Evolutionary conservation across 2,113 vertebrate genomes (phyloP).

Genomic region (Megaleporinus macrocephalus): DNA sequence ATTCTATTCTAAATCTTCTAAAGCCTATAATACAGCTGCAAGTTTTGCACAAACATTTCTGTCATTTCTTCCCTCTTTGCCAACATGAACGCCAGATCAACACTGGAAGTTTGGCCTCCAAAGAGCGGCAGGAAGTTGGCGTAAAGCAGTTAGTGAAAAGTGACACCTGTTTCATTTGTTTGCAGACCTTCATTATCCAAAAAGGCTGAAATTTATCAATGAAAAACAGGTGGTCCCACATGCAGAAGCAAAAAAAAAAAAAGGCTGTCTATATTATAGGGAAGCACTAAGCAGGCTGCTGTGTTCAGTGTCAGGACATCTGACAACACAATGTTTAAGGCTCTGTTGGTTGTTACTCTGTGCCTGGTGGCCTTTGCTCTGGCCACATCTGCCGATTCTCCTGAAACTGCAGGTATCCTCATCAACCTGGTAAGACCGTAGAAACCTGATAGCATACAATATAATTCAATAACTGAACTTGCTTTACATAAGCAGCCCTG

Average conservation of each 20-base stretch:
- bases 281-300: background rate
- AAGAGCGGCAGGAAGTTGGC: background rate
- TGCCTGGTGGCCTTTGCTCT: slow-evolving; percentile 30
- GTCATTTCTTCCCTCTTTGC: background rate
- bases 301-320: background rate
- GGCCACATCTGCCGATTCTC: background rate
- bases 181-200: background rate
- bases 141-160: background rate
- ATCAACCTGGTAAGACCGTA: slow-evolving; percentile 29
- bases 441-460: background rate
- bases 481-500: background rate
- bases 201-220: background rate
- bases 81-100: background rate
- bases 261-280: background rate
- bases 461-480: background rate
- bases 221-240: background rate
- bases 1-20: too few relatives aligned
- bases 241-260: background rate
- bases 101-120: background rate
- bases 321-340: slow-evolving; percentile 29
- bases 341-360: slow-evolving; percentile 34
- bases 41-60: background rate
- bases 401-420: slow-evolving; percentile 20
- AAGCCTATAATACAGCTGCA: too few relatives aligned
- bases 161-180: background rate